phyloP scores from a whole-genome alignment of 2,888 invertebrate genomes.

The Lasioglossum villosulum region DNA sequence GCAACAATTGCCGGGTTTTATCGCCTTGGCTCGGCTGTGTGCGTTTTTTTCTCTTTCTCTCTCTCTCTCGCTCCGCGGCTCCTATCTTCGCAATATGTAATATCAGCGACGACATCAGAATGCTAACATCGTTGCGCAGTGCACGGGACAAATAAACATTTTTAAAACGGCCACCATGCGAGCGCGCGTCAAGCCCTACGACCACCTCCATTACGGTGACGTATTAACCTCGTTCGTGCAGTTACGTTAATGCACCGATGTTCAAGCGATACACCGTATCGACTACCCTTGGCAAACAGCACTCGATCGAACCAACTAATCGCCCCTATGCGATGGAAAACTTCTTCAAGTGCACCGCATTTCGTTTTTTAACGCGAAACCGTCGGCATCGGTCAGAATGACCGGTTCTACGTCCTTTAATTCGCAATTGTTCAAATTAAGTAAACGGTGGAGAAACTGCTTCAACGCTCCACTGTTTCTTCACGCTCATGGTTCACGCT shows the following conservation, averaged over 20 bases:
- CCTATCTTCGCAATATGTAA: neutral
- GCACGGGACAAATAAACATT: conserved; percentile 5
- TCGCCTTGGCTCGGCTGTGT: neutral
- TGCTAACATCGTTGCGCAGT: neutral
- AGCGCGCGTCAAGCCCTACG: neutral
- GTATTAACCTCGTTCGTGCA: conserved; percentile 12
- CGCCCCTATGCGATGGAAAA: neutral
- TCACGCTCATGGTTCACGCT: neutral
- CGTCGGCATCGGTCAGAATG: neutral
- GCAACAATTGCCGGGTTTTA: conserved; percentile 24
- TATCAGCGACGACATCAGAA: conserved; percentile 6
- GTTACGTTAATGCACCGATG: neutral
- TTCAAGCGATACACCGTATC: neutral
- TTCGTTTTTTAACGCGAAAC: neutral
- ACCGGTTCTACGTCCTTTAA: neutral
- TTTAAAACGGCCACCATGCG: neutral
- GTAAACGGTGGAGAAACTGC: neutral
- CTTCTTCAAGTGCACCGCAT: neutral
- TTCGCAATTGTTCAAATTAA: neutral
- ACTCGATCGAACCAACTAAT: conserved; percentile 2
- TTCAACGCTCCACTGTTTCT: neutral
- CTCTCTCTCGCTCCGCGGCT: neutral
- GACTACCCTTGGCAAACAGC: conserved; percentile 12
- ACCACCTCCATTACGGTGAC: neutral
- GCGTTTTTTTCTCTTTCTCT: neutral